Evolutionary conservation across 2,888 invertebrate species (phyloP), one percentile per base, ranked within the genome.

Genomic region (Yponomeuta evonymella): DNA sequence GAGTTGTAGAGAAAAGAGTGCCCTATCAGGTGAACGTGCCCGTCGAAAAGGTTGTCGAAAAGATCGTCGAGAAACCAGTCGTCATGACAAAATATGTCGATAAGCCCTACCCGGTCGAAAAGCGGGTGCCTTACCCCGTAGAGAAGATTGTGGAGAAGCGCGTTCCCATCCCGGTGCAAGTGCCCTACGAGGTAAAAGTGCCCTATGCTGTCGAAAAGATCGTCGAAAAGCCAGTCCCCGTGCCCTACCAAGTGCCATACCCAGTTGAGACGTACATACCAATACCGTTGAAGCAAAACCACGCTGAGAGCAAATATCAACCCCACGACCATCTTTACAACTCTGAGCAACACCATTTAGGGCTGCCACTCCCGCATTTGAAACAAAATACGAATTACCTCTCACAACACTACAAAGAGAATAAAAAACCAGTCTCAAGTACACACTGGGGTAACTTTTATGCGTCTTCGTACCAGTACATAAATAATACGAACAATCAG

Each of bases 1-100:
- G 87, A 74, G 82, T 91, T 2, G 89, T 93, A 0, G 93, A 93
- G 73, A 93, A 92, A 75, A 91, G 80, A 80, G 84, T 89, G 0
- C 70, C 70, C 6, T 64, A 48, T 23, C 33, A 65, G 15, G 84
- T 93, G 0, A 92, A 93, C 0, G 89, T 92, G 70, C 90, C 91
- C 1, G 92, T 93, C 0, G 90, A 93, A 73, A 94, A 84, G 73
- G 76, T 87, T 2, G 87, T 92, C 0, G 92, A 90, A 70, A 91
- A 87, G 76, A 85, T 95, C 51, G 92, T 95, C 0, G 94, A 95
- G 76, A 94, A 94, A 75, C 93, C 93, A 1, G 90, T 94, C 0
- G 84, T 90, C 0, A 86, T 93, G 0, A 89, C 88, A 0, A 88
- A 88, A 74, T 89, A 89, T 69, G 75, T 89, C 0, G 87, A 89